phyloP scores from a whole-genome alignment of 2,797 vertebrate species.

The Dryobates pubescens region DNA sequence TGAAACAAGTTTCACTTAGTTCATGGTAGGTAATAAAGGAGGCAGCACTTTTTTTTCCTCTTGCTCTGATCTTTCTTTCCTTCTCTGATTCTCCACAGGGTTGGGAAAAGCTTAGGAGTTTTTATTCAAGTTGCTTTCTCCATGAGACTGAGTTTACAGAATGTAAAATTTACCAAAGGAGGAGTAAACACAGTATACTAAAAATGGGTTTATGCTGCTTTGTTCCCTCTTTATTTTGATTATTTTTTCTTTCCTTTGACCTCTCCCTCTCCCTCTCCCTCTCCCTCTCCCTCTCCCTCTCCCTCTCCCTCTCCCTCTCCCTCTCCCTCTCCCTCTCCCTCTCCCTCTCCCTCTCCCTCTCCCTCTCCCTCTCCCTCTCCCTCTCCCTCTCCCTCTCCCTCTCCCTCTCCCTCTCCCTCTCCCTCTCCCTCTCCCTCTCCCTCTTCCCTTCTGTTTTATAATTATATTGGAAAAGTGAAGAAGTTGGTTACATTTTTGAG shows the following conservation, averaged over 20 bases:
- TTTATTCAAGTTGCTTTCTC: neutral
- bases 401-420: no score
- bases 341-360: no score
- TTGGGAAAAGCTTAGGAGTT: neutral
- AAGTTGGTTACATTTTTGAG: neutral
- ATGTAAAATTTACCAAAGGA: neutral
- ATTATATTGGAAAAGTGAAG: neutral
- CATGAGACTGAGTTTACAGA: neutral
- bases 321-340: no score
- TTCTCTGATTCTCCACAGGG: neutral
- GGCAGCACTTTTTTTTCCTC: accelerated
- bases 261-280: no score
- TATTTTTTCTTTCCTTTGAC: neutral
- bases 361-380: no score
- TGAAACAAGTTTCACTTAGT: neutral
- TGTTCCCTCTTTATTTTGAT: neutral
- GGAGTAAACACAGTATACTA: neutral
- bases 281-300: no score
- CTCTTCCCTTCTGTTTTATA: neutral
- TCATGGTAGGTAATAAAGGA: neutral
- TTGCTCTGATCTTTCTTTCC: neutral
- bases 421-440: no score
- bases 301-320: no score
- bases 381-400: no score
- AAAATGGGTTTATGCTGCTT: neutral